Evolutionary conservation across 2,888 invertebrate genomes (phyloP).

Genomic region (Drosophila nigritarsus): DNA sequence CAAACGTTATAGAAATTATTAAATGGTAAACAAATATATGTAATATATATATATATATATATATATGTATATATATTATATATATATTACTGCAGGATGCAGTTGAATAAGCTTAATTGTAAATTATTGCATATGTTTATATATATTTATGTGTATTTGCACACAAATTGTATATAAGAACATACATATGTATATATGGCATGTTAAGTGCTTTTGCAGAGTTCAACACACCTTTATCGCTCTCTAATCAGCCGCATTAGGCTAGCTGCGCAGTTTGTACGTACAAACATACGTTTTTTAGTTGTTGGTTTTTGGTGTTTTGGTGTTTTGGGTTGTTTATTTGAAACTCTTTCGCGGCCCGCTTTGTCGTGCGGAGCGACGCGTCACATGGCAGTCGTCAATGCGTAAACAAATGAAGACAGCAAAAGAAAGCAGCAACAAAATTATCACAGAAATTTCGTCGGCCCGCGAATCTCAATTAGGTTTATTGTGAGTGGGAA

Average conservation of each 20-base stretch:
- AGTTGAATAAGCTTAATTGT: background rate
- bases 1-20: background rate
- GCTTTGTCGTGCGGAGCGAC: constrained; percentile 19
- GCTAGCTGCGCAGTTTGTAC: constrained; percentile 38
- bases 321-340: constrained; percentile 6
- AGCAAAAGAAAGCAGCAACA: constrained; percentile 54
- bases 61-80: background rate
- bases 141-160: background rate
- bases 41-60: background rate
- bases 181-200: background rate
- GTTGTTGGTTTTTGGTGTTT: constrained; percentile 24
- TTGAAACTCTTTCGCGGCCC: constrained; percentile 37
- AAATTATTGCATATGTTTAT: background rate
- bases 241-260: constrained; percentile 50
- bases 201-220: constrained; percentile 49
- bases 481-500: constrained; percentile 21
- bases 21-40: background rate
- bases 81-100: background rate
- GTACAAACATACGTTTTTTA: constrained; percentile 7
- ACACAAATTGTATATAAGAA: background rate
- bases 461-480: constrained; percentile 33
- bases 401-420: constrained; percentile 68
- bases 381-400: constrained; percentile 32
- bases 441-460: constrained; percentile 48
- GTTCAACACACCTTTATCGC: constrained; percentile 75